Conservation (phyloP, 2,113 vertebrate genomes). For the Gobius niger region DNA sequence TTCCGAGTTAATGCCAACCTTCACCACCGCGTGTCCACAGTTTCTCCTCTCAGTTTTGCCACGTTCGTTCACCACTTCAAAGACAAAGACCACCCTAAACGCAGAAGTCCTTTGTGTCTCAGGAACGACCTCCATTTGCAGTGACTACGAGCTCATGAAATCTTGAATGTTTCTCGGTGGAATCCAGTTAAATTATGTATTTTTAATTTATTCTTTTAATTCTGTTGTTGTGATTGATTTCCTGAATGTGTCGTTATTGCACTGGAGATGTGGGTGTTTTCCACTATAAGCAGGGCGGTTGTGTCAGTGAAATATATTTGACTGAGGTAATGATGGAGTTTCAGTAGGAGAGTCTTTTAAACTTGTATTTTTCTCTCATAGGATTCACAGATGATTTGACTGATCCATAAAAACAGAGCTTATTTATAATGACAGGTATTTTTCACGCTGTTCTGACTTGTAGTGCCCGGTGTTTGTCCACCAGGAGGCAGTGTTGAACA, state of each 20-base stretch:
- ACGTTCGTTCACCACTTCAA: slow-evolving; percentile 16
- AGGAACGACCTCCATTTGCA: slow-evolving; percentile 63
- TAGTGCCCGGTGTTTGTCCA: slow-evolving; percentile 32
- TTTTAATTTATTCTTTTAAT: slow-evolving; percentile 43
- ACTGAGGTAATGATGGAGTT: slow-evolving; percentile 9
- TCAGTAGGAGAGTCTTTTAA: not conserved
- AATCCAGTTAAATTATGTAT: slow-evolving; percentile 37
- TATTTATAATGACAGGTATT: not conserved
- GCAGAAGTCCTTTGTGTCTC: slow-evolving; percentile 69
- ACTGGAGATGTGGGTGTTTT: slow-evolving; percentile 27
- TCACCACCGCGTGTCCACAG: too few species aligned
- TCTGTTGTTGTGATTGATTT: slow-evolving; percentile 11
- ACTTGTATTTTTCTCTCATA: not conserved
- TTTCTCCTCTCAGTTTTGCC: not conserved
- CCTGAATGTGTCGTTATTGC: slow-evolving; percentile 23
- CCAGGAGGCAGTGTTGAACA: slow-evolving; percentile 40
- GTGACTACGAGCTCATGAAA: slow-evolving; percentile 2
- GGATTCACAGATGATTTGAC: too few species aligned
- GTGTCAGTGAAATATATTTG: not conserved
- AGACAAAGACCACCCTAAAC: slow-evolving; percentile 19
- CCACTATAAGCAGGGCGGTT: not conserved
- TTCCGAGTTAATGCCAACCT: too few species aligned
- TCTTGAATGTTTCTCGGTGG: slow-evolving; percentile 54
- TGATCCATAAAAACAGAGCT: too few species aligned
- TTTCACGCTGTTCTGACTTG: not conserved